Evolutionary conservation across 2,888 invertebrate genomes (phyloP).

Genomic region (Norana najaformis): DNA sequence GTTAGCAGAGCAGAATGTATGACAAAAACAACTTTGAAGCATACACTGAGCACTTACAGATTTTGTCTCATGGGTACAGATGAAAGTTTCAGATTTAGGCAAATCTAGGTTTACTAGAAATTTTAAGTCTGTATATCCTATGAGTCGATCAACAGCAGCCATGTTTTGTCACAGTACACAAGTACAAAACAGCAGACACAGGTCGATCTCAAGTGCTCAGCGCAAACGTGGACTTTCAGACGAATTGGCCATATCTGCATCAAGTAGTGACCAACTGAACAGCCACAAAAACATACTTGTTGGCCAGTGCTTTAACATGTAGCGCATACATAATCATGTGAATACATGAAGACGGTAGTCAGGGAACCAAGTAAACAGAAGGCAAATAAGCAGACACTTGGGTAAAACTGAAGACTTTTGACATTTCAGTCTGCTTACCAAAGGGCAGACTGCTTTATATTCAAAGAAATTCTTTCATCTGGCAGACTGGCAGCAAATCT

Average conservation of each 20-base stretch:
- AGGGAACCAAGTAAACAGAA: not conserved
- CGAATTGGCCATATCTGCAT: slow-evolving; percentile 3
- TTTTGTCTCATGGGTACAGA: not conserved
- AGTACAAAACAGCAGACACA: not conserved
- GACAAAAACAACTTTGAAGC: not conserved
- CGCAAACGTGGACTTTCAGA: slow-evolving; percentile 24
- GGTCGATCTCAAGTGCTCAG: not conserved
- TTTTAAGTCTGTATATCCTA: slow-evolving; percentile 20
- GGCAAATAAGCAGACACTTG: not conserved
- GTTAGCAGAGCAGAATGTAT: not conserved
- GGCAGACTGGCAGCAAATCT: not conserved
- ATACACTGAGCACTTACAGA: not conserved
- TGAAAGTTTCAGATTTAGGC: not conserved
- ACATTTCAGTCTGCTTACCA: not conserved
- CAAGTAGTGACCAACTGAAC: not conserved
- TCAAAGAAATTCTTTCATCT: not conserved
- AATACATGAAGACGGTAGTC: not conserved
- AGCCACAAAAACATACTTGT: not conserved
- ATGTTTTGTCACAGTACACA: not conserved
- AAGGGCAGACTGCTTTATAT: not conserved
- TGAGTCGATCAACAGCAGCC: not conserved
- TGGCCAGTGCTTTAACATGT: not conserved
- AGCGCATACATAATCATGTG: not conserved
- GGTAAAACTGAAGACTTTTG: not conserved
- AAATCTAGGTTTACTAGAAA: not conserved